phyloP scores from a whole-genome alignment of 2,113 vertebrate genomes.

The Peromyscus leucopus region DNA sequence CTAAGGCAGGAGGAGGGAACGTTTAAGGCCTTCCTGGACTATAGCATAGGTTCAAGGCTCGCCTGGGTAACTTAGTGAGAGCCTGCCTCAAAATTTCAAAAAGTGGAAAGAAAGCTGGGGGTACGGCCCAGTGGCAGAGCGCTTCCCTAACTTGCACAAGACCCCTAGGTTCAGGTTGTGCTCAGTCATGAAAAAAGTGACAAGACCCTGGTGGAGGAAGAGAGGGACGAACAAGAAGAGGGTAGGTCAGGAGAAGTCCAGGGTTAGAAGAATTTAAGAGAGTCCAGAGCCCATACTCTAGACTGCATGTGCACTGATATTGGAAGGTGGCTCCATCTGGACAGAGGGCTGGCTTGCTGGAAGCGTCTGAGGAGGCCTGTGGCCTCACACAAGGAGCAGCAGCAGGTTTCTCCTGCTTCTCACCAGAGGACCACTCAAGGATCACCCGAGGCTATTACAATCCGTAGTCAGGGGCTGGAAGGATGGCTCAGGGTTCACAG shows the following conservation, averaged over 20 bases:
- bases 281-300: neutral
- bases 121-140: neutral
- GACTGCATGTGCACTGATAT: neutral
- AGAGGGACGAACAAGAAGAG: neutral
- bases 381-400: neutral
- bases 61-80: neutral
- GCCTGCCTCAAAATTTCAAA: neutral
- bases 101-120: neutral
- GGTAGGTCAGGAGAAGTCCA: neutral
- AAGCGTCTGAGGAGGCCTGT: neutral
- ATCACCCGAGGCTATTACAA: neutral
- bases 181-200: neutral
- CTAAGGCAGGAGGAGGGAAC: neutral
- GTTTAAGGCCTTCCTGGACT: neutral
- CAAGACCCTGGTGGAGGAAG: neutral
- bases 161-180: too few species aligned
- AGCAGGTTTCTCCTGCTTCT: neutral
- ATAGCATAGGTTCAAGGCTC: neutral
- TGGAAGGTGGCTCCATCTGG: neutral
- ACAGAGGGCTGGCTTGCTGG: neutral
- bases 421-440: neutral
- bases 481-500: neutral
- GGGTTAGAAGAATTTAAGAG: neutral
- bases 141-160: neutral
- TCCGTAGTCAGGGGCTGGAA: neutral